A percentile compares a stretch with the other conserved stretches of the same genome.
These are phyloP conservation scores for Drosophila testacea DNA, from an alignment of 2,888 invertebrate species.

Conservation along the genomic window DNA sequence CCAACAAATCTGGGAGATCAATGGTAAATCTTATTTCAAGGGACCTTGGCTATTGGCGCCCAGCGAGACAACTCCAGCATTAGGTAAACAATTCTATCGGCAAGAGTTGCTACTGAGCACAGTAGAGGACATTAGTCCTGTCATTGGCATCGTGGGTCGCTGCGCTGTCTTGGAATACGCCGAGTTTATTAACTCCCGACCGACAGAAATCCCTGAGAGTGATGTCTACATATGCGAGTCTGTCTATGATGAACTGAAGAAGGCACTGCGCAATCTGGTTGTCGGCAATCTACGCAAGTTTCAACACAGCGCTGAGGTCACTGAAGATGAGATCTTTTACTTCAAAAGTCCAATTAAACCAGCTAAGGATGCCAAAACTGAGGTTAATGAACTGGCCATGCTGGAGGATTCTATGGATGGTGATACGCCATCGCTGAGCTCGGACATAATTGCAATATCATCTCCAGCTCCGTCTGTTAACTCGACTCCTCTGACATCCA, in stretches of 20 bases:
- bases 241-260: constrained; percentile 94
- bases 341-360: constrained; percentile 90
- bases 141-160: constrained; percentile 95
- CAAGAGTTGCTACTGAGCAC: constrained; percentile 97
- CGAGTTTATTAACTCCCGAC: constrained; percentile 95
- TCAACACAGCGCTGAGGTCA: constrained; percentile 92
- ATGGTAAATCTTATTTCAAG: constrained; percentile 95
- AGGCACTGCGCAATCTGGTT: constrained; percentile 89
- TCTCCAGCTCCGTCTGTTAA: constrained; percentile 85
- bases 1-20: constrained; percentile 97
- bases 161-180: constrained; percentile 96
- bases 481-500: constrained; percentile 84
- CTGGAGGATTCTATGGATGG: constrained; percentile 93
- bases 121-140: constrained; percentile 95
- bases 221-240: constrained; percentile 97
- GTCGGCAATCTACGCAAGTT: constrained; percentile 91
- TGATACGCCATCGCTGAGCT: constrained; percentile 92
- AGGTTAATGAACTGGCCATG: constrained; percentile 84
- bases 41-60: constrained; percentile 97
- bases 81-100: constrained; percentile 93
- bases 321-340: constrained; percentile 96
- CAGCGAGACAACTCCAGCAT: constrained; percentile 92
- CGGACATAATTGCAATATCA: constrained; percentile 90
- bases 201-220: constrained; percentile 96
- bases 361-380: constrained; percentile 83